Conservation (phyloP, 2,888 invertebrate genomes). For the Tenthredo amoena region DNA sequence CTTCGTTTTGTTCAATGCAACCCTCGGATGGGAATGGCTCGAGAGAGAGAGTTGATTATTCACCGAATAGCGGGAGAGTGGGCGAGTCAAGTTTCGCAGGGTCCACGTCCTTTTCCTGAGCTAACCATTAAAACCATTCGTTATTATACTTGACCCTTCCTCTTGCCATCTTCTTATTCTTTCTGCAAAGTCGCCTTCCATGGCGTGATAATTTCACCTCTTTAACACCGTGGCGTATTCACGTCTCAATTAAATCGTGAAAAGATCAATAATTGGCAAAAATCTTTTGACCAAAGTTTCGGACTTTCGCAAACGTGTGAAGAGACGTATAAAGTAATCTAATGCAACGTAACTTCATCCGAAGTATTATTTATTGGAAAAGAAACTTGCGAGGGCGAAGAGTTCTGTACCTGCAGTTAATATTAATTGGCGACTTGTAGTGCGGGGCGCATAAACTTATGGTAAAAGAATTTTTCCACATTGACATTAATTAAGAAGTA, state of each 20-base stretch:
- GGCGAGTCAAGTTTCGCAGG: slow-evolving; percentile 57
- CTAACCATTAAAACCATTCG: slow-evolving; percentile 42
- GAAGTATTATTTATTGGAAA: not conserved
- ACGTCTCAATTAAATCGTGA: not conserved
- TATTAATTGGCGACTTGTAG: not conserved
- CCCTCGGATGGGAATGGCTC: not conserved
- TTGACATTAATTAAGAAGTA: slow-evolving; percentile 44
- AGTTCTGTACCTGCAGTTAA: not conserved
- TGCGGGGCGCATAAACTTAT: not conserved
- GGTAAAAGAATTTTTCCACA: slow-evolving; percentile 9
- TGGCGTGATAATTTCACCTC: not conserved
- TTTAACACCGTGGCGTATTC: not conserved
- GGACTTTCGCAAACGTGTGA: not conserved
- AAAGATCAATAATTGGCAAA: not conserved
- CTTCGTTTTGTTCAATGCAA: slow-evolving; percentile 37
- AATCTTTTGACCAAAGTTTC: not conserved
- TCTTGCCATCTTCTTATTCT: not conserved
- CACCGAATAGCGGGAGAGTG: slow-evolving; percentile 49
- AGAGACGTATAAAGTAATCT: not conserved
- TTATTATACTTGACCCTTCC: slow-evolving; percentile 30
- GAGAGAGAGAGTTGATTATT: slow-evolving; percentile 37
- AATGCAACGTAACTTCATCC: not conserved
- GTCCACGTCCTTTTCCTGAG: slow-evolving; percentile 43
- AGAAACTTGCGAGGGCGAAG: not conserved
- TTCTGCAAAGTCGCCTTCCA: not conserved